phyloP scores from a whole-genome alignment of 2,888 invertebrate species.

The Podabrus alpinus region DNA sequence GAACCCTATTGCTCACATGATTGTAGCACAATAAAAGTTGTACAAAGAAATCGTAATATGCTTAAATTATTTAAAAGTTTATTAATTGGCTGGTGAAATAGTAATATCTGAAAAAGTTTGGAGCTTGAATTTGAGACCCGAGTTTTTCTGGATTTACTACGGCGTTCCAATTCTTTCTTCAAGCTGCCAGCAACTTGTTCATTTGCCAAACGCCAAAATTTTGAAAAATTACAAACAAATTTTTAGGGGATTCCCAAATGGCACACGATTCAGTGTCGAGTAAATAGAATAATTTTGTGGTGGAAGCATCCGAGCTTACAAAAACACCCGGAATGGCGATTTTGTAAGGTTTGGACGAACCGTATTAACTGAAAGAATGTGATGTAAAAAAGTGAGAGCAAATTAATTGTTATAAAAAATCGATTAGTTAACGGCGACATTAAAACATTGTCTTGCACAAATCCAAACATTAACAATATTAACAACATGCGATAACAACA shows the following conservation, averaged over 20 bases:
- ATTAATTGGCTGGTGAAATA: too few species aligned
- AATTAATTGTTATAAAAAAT: slow-evolving; percentile 16
- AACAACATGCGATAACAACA: slow-evolving; percentile 59
- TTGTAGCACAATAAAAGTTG: too few species aligned
- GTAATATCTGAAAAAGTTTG: too few species aligned
- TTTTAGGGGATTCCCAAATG: too few species aligned
- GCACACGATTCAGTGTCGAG: not conserved
- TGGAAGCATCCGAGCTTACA: too few species aligned
- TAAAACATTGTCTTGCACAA: slow-evolving; percentile 43
- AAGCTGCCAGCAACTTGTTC: not conserved
- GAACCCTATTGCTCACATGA: too few species aligned
- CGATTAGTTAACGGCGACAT: slow-evolving; percentile 47
- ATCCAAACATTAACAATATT: slow-evolving; percentile 57
- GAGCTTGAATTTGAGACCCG: too few species aligned
- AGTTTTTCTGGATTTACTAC: too few species aligned
- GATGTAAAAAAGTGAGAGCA: not conserved
- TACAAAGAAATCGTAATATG: too few species aligned
- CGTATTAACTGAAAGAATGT: not conserved
- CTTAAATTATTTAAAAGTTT: too few species aligned
- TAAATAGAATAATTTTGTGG: not conserved
- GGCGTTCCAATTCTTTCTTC: not conserved
- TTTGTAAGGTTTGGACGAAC: too few species aligned
- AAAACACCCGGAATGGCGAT: too few species aligned
- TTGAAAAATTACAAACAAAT: not conserved
- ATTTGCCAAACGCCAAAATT: not conserved